phyloP scores from a whole-genome alignment of 2,113 vertebrate species.

The Parus major region DNA sequence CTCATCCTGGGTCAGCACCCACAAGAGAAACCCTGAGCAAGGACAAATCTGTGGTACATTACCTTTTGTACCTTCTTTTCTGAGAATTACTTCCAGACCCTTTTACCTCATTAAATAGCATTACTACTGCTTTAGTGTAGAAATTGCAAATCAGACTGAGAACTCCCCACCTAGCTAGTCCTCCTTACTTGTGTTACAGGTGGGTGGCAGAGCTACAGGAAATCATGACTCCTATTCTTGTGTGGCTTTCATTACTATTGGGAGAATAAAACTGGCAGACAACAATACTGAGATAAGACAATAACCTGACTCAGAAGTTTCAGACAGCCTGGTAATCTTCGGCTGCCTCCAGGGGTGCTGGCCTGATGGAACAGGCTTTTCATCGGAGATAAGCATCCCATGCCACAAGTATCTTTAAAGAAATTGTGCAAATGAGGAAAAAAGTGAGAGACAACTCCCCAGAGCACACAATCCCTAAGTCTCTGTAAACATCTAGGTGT shows the following conservation, averaged over 20 bases:
- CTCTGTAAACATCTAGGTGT: not conserved
- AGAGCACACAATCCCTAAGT: slow-evolving; percentile 6
- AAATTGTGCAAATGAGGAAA: not conserved
- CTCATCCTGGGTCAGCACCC: not conserved
- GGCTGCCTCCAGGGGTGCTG: slow-evolving; percentile 15
- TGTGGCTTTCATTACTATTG: slow-evolving; percentile 16
- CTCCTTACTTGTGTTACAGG: not conserved
- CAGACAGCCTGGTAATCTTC: not conserved
- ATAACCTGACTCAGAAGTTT: not conserved
- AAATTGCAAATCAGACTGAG: not conserved
- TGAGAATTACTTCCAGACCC: not conserved
- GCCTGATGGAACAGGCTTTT: slow-evolving; percentile 33
- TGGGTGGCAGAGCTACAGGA: not conserved
- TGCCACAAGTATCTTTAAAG: not conserved
- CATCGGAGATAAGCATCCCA: not conserved
- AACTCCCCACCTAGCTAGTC: not conserved
- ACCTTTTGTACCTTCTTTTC: not conserved
- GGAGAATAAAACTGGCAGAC: not conserved
- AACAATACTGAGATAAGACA: slow-evolving; percentile 25
- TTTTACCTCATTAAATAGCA: not conserved
- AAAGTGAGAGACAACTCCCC: not conserved
- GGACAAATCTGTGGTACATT: not conserved
- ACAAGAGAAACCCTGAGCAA: not conserved
- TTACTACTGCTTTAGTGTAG: not conserved
- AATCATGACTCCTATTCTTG: slow-evolving; percentile 8